phyloP scores from a whole-genome alignment of 2,113 vertebrate species.

The Otis tarda region DNA sequence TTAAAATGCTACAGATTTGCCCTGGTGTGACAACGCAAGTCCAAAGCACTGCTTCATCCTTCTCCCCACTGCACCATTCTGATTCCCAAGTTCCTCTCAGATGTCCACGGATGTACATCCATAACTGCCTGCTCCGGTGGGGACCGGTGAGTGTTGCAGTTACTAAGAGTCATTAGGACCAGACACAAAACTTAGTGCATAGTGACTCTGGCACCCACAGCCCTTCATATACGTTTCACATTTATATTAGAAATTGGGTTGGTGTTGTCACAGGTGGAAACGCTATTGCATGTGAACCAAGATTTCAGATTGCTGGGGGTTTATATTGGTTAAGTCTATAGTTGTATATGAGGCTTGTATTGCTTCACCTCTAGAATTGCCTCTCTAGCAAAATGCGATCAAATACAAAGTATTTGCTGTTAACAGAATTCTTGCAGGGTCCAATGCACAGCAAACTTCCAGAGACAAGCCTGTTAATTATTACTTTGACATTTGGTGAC shows the following conservation, averaged over 20 bases:
- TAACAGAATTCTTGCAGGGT: neutral
- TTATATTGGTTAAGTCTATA: neutral
- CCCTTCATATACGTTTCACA: rapidly evolving
- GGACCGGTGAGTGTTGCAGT: neutral
- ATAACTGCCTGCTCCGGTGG: neutral
- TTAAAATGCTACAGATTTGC: neutral
- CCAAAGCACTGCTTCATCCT: neutral
- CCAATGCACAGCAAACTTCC: neutral
- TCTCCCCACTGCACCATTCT: neutral
- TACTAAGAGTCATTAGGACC: neutral
- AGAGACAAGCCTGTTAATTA: neutral
- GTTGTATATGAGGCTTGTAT: neutral
- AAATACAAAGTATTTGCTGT: neutral
- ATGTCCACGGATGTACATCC: rapidly evolving
- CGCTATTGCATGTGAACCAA: neutral
- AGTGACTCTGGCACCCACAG: neutral
- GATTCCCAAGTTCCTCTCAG: neutral
- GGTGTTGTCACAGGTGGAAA: neutral
- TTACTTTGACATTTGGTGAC: neutral
- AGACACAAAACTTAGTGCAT: neutral
- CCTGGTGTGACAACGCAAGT: neutral
- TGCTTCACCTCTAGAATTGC: neutral
- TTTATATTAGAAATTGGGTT: neutral
- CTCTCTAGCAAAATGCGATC: neutral
- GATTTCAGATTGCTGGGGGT: neutral